These are phyloP conservation scores for Eudorcas thomsonii DNA, from an alignment of 2,113 vertebrate species.

Conservation along the genomic window DNA sequence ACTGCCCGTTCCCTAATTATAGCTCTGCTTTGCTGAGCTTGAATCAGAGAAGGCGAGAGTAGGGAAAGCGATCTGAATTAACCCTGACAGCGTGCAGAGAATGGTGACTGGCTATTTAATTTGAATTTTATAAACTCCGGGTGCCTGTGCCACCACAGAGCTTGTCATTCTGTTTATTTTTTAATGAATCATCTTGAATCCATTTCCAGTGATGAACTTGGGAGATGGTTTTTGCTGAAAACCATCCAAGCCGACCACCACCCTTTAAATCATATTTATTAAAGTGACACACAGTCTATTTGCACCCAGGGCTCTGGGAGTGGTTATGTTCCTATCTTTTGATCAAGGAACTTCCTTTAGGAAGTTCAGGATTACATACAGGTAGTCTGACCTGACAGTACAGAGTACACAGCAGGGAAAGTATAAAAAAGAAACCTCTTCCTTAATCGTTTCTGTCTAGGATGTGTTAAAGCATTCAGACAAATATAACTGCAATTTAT, in stretches of 20 bases:
- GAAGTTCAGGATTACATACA: neutral
- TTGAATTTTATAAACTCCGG: neutral
- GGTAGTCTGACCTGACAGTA: neutral
- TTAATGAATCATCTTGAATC: neutral
- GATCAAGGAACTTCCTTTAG: neutral
- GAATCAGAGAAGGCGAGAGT: conserved; percentile 65
- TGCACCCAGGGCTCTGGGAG: neutral
- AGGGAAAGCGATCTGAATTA: conserved; percentile 47
- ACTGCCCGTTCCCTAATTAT: conserved; percentile 80
- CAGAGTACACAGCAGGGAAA: neutral
- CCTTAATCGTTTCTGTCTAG: neutral
- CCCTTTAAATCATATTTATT: rapidly evolving
- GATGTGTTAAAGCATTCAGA: neutral
- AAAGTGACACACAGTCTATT: neutral
- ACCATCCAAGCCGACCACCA: neutral
- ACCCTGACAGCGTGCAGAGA: neutral
- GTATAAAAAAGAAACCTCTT: neutral
- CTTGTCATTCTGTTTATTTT: neutral
- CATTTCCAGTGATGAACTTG: neutral
- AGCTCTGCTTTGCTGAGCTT: conserved; percentile 64
- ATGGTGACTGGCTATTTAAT: neutral
- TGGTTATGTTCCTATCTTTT: rapidly evolving
- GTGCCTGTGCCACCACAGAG: neutral
- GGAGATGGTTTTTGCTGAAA: neutral
- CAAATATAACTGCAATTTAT: neutral